These are phyloP conservation scores for Micoletzkya japonica DNA, from an alignment of 2,888 invertebrate species.

Conservation along the genomic window DNA sequence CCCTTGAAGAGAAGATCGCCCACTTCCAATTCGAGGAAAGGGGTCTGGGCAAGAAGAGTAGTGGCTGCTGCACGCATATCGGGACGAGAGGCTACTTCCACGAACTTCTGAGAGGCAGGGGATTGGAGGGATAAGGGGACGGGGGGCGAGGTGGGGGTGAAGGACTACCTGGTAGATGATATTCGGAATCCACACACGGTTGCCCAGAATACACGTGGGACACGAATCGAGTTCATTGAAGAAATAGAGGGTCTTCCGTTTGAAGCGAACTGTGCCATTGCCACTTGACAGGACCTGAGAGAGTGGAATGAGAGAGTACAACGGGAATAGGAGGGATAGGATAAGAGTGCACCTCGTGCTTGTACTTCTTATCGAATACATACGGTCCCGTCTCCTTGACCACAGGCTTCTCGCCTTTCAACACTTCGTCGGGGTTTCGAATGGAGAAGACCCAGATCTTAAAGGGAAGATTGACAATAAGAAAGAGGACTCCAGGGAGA, in stretches of 20 bases:
- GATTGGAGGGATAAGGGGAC: too few relatives aligned
- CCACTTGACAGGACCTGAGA: constrained; percentile 46
- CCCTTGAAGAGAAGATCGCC: constrained; percentile 61
- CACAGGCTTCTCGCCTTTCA: constrained; percentile 54
- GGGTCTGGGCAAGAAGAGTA: constrained; percentile 60
- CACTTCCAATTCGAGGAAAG: constrained; percentile 59
- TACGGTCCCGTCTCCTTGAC: constrained; percentile 61
- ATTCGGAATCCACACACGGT: constrained; percentile 59
- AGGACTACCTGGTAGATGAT: constrained; percentile 57
- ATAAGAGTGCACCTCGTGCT: constrained; percentile 44
- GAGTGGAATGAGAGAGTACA: background rate
- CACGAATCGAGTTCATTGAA: constrained; percentile 60
- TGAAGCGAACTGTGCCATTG: constrained; percentile 49
- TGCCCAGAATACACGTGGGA: constrained; percentile 57
- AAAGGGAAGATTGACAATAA: too few relatives aligned
- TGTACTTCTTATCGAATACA: constrained; percentile 57
- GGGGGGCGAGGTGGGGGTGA: too few relatives aligned
- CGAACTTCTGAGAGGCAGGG: constrained; percentile 55
- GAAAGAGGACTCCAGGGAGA: too few relatives aligned
- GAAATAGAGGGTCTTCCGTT: constrained; percentile 39
- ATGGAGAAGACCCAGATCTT: constrained; percentile 58
- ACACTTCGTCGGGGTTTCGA: constrained; percentile 62
- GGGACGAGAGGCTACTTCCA: constrained; percentile 59
- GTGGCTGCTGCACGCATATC: constrained; percentile 59
- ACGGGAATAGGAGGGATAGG: background rate